Percentiles rank a stretch among this genome's conserved stretches.
Conservation (phyloP, 2,797 vertebrate genomes). For the Galago senegalensis region DNA sequence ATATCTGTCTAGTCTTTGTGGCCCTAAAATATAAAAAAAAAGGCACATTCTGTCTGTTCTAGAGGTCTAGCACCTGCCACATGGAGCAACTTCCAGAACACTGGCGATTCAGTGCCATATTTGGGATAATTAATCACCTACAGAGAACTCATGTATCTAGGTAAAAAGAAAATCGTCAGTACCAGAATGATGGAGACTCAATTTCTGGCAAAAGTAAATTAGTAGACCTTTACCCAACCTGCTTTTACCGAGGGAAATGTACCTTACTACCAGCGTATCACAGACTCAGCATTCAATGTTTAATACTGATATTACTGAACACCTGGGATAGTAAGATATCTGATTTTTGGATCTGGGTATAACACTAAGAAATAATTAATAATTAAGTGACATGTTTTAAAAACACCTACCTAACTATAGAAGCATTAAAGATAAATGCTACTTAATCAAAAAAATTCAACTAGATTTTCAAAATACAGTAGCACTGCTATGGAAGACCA, state of each 20-base stretch:
- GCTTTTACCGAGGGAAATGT: neutral
- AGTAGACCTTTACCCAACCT: neutral
- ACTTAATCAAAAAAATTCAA: conserved; percentile 38
- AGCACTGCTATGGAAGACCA: too few species aligned
- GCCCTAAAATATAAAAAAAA: neutral
- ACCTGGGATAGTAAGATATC: neutral
- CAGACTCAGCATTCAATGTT: neutral
- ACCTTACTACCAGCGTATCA: neutral
- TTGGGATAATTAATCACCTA: conserved; percentile 3
- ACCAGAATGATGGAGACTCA: neutral
- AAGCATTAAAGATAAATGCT: neutral
- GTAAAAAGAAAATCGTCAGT: neutral
- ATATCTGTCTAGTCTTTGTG: neutral
- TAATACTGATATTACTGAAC: neutral
- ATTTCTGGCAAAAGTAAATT: conserved; percentile 12
- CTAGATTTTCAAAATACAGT: conserved; percentile 29
- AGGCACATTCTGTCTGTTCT: neutral
- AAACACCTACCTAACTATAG: neutral
- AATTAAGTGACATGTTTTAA: neutral
- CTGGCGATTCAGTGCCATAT: neutral
- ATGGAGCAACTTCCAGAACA: neutral
- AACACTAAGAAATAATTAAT: conserved; percentile 2
- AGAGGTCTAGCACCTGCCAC: neutral
- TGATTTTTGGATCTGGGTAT: neutral
- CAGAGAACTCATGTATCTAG: conserved; percentile 32